phyloP scores from a whole-genome alignment of 92 coral and sea anemone genomes.

The Plumapathes pennacea region DNA sequence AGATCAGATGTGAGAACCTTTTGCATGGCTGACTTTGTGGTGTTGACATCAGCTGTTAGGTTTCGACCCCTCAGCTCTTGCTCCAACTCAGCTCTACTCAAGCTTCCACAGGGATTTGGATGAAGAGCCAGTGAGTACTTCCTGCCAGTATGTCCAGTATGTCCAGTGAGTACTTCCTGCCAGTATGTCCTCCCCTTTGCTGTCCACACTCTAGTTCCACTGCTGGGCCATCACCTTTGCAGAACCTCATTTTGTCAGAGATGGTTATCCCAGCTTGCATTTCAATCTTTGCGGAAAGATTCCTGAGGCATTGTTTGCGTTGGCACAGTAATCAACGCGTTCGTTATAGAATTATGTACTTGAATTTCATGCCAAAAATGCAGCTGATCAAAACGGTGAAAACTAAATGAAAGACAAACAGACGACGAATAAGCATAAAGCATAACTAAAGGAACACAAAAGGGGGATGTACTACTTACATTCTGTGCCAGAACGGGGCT shows the following conservation, averaged over 20 bases:
- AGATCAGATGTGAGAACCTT: neutral
- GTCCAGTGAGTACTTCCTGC: neutral
- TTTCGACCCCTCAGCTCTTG: slow-evolving; percentile 7
- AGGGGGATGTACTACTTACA: no score
- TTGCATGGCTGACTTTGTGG: slow-evolving; percentile 1
- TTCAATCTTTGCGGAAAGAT: neutral
- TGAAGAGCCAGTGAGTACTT: neutral
- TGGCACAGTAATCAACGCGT: no score
- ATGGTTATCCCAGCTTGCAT: neutral
- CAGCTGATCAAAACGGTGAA: no score
- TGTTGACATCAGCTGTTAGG: neutral
- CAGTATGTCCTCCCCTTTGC: slow-evolving; percentile 11
- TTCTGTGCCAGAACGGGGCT: no score
- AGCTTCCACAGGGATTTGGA: neutral
- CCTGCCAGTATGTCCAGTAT: slow-evolving; percentile 1
- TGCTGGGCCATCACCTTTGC: slow-evolving; percentile 16
- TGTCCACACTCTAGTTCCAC: neutral
- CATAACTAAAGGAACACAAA: no score
- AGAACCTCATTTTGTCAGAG: slow-evolving; percentile 13
- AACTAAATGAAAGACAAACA: no score
- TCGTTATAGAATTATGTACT: no score
- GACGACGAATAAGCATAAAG: no score
- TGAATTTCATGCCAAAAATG: no score
- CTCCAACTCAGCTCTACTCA: slow-evolving; percentile 4
- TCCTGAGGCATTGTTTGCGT: slow-evolving; percentile 6